Evolutionary conservation across 2,797 vertebrate genomes (phyloP).

Genomic region (Lateolabrax maculatus): DNA sequence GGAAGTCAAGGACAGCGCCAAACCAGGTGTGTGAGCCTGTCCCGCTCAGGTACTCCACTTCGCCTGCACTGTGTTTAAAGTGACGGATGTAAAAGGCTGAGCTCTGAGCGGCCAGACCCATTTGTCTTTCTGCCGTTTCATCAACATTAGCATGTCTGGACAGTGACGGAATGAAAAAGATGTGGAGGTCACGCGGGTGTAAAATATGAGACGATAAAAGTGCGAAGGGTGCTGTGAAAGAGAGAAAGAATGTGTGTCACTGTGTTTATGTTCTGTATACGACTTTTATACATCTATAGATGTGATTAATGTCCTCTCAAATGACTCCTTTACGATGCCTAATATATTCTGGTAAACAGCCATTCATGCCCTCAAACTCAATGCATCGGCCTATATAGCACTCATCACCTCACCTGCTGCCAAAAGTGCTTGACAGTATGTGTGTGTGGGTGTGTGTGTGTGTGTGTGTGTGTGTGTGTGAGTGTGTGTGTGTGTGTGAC

Average conservation of each 20-base stretch:
- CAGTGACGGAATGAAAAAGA: background rate
- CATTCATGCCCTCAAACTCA: background rate
- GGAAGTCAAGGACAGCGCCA: slow-evolving; percentile 56
- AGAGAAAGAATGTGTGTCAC: background rate
- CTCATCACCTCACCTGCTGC: slow-evolving; percentile 48
- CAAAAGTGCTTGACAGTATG: no score
- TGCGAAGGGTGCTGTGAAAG: background rate
- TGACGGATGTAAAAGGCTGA: slow-evolving; percentile 30
- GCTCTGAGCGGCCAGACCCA: slow-evolving; percentile 37
- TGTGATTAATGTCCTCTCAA: slow-evolving; percentile 3
- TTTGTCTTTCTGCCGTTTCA: slow-evolving; percentile 28
- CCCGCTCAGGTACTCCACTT: slow-evolving; percentile 26
- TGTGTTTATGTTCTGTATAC: background rate
- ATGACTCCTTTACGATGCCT: background rate
- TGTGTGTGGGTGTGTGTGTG: slow-evolving; percentile 21
- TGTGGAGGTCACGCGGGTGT: background rate
- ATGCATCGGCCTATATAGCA: background rate
- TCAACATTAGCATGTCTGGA: slow-evolving; percentile 33
- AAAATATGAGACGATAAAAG: background rate
- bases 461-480: slow-evolving; percentile 17
- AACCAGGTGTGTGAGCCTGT: slow-evolving; percentile 63
- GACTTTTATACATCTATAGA: background rate
- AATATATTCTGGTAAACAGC: background rate
- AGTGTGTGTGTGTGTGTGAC: slow-evolving; percentile 15
- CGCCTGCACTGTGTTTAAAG: slow-evolving; percentile 49